A percentile compares a stretch with the other conserved stretches of the same genome.
Evolutionary conservation across 2,888 invertebrate genomes (phyloP).

Genomic region (Andrena marginata): DNA sequence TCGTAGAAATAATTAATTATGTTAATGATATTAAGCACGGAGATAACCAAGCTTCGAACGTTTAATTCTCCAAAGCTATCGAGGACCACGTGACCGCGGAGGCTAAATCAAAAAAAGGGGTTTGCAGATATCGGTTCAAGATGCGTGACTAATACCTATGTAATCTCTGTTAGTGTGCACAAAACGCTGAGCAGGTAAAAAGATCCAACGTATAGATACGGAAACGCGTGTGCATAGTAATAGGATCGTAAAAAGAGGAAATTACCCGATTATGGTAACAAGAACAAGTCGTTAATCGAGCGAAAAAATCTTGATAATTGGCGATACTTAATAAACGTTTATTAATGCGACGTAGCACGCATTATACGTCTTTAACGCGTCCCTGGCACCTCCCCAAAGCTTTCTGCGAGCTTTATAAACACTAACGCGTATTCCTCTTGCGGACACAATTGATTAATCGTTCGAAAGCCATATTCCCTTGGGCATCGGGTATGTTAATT

Average conservation of each 20-base stretch:
- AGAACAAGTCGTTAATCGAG: neutral
- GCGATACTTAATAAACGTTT: neutral
- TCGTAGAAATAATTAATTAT: no score
- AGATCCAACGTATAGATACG: neutral
- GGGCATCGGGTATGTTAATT: neutral
- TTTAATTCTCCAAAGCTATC: no score
- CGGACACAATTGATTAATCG: neutral
- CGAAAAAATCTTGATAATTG: constrained; percentile 17
- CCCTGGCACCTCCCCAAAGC: neutral
- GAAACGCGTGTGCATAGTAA: neutral
- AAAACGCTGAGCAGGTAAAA: neutral
- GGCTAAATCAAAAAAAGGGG: no score
- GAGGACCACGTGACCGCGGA: no score
- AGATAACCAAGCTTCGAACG: no score
- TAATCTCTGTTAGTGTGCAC: no score
- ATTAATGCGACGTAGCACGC: neutral
- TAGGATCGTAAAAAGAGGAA: constrained; percentile 1
- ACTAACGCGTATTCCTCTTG: no score
- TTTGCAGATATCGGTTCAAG: no score
- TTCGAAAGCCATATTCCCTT: neutral
- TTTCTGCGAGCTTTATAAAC: neutral
- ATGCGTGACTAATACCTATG: no score
- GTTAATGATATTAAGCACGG: no score
- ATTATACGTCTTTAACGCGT: neutral
- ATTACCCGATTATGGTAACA: neutral